Percentiles rank a stretch among this genome's conserved stretches.
phyloP scores from a whole-genome alignment of 2,888 invertebrate genomes.

The Caenorhabditis japonica region DNA sequence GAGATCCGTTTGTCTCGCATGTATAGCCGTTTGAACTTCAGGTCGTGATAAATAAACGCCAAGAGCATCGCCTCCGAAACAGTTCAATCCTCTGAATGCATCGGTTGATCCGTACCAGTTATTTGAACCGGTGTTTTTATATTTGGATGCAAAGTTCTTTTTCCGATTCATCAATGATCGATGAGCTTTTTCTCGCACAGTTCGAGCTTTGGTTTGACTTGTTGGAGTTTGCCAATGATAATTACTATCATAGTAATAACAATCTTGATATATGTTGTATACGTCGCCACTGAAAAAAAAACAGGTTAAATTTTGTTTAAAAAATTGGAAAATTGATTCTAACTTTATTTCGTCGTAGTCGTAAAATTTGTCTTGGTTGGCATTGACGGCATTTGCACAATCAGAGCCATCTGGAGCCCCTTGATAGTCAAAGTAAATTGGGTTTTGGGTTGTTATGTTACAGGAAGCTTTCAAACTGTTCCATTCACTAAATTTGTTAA shows the following conservation, averaged over 20 bases:
- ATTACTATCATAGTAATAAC: constrained; percentile 46
- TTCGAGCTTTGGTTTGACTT: not conserved
- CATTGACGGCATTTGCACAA: constrained; percentile 41
- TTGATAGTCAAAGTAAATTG: constrained; percentile 54
- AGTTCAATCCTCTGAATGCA: constrained; percentile 66
- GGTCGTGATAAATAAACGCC: constrained; percentile 65
- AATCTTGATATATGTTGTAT: constrained; percentile 65
- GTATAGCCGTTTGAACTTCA: constrained; percentile 71
- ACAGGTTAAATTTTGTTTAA: not conserved
- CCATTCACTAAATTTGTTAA: constrained; percentile 62
- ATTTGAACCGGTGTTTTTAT: constrained; percentile 22
- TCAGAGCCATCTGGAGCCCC: constrained; percentile 35
- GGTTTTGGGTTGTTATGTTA: constrained; percentile 37
- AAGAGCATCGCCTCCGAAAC: constrained; percentile 64
- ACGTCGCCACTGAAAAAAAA: constrained; percentile 54
- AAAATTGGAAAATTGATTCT: not conserved
- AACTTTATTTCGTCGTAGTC: constrained; percentile 36
- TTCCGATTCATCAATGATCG: constrained; percentile 15
- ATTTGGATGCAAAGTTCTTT: constrained; percentile 30
- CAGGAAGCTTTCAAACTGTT: constrained; percentile 53
- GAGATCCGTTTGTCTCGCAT: constrained; percentile 50
- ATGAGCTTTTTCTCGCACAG: constrained; percentile 10
- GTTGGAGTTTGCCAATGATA: constrained; percentile 23
- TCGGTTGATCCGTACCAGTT: constrained; percentile 69
- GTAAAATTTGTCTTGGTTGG: constrained; percentile 50